Evolutionary conservation across 2,113 vertebrate genomes (phyloP).

Genomic region (Pollimyrus isidori): DNA sequence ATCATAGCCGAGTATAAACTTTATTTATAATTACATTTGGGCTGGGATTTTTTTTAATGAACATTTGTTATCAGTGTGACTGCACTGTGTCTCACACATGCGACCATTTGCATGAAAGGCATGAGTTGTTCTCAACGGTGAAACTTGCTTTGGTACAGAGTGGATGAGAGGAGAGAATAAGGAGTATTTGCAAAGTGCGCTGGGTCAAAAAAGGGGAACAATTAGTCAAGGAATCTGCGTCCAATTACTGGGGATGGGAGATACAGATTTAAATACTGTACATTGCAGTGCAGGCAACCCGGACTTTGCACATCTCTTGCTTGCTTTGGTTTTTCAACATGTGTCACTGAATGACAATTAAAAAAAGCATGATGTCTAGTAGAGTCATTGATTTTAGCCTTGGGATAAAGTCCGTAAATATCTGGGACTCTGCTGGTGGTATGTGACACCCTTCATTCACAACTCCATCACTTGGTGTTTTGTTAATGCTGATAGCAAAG

Average conservation of each 20-base stretch:
- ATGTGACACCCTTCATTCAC: background rate
- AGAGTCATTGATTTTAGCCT: background rate
- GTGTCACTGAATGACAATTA: background rate
- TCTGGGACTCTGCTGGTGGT: background rate
- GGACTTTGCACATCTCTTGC: background rate
- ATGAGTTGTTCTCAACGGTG: background rate
- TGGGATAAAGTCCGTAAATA: background rate
- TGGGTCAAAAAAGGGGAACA: too few relatives aligned
- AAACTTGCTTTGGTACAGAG: background rate
- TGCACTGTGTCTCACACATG: background rate
- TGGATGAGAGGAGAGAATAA: background rate
- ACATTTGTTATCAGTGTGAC: background rate
- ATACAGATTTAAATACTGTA: too few relatives aligned
- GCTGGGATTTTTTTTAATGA: background rate
- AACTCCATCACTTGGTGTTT: background rate
- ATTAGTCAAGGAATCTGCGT: too few relatives aligned
- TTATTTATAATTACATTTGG: background rate
- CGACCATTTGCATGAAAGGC: background rate
- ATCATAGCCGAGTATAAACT: background rate
- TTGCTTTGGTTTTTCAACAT: background rate
- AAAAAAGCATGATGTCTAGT: background rate
- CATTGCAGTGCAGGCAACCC: too few relatives aligned
- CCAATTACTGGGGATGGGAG: too few relatives aligned
- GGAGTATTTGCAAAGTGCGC: background rate
- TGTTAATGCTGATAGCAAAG: background rate